A percentile compares a stretch with the other conserved stretches of the same genome.
These are phyloP conservation scores for Prosapia bicincta DNA, from an alignment of 2,888 invertebrate genomes.

Conservation along the genomic window DNA sequence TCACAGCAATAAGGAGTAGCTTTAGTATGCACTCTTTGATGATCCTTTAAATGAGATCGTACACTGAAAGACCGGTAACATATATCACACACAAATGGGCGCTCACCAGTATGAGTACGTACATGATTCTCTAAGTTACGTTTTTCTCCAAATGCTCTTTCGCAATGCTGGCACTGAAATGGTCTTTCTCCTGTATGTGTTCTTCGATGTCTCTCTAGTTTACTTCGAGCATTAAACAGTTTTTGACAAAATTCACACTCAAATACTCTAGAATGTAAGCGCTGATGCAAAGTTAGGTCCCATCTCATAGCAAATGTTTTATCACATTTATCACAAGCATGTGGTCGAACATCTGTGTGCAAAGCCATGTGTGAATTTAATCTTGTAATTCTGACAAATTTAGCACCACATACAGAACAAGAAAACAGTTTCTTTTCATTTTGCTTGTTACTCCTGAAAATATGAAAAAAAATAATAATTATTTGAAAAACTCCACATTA, in stretches of 20 bases:
- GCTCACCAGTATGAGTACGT: background rate
- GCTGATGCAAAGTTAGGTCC: conserved; percentile 6
- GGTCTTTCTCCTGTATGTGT: background rate
- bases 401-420: background rate
- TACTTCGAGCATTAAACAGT: background rate
- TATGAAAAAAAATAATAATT: too few species aligned
- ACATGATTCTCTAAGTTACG: conserved; percentile 7
- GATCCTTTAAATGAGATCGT: background rate
- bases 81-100: background rate
- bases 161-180: conserved; percentile 3
- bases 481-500: too few species aligned
- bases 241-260: background rate
- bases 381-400: background rate
- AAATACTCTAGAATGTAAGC: background rate
- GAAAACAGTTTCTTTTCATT: background rate
- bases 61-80: background rate
- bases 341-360: conserved; percentile 8
- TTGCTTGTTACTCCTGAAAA: background rate
- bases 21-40: background rate
- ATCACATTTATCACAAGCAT: conserved; percentile 5
- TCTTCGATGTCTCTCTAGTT: background rate
- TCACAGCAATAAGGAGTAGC: background rate
- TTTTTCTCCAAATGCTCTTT: conserved; percentile 8
- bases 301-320: background rate
- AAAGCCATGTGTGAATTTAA: background rate